Conservation (phyloP, 2,113 vertebrate genomes). For the Actenoides lindsayi region DNA sequence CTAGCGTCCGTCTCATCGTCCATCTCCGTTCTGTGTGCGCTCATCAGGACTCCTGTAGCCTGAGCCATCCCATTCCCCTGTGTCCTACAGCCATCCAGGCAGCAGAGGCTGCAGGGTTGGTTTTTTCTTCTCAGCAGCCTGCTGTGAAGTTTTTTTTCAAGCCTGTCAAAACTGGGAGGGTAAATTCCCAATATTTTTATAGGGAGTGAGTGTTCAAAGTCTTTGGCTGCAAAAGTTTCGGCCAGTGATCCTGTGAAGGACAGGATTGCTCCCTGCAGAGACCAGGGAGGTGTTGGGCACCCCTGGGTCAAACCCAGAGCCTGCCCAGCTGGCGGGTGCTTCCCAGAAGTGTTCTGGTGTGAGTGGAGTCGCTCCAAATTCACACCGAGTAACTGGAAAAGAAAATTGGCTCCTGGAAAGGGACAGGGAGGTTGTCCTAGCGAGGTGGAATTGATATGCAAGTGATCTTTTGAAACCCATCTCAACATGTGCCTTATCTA, state of each 20-base stretch:
- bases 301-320: background rate
- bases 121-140: background rate
- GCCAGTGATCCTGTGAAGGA: background rate
- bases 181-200: background rate
- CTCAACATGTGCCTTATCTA: constrained; percentile 64
- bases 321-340: background rate
- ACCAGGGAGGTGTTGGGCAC: background rate
- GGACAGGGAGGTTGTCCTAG: background rate
- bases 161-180: background rate
- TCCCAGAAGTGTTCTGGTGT: background rate
- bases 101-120: background rate
- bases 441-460: constrained; percentile 17
- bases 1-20: background rate
- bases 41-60: background rate
- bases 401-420: background rate
- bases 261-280: background rate
- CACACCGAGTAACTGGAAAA: background rate
- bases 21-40: background rate
- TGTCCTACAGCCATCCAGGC: background rate
- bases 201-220: background rate
- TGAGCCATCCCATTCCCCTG: background rate
- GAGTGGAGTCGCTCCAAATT: background rate
- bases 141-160: background rate
- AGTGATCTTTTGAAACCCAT: constrained; percentile 33
- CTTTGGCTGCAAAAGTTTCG: background rate